Evolutionary conservation across 2,888 invertebrate genomes (phyloP).

Genomic region (Heliconius ismenius): DNA sequence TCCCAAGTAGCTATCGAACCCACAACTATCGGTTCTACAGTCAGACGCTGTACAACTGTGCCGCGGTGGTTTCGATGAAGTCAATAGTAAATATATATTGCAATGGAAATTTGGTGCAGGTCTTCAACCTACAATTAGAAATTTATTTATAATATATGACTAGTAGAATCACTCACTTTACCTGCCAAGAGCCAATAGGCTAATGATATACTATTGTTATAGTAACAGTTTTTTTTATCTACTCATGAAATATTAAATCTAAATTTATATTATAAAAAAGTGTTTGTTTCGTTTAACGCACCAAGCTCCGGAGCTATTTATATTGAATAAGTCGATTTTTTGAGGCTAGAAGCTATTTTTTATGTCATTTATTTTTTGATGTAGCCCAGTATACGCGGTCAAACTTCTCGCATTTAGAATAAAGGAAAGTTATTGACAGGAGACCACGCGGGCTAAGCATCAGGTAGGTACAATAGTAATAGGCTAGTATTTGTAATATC

Average conservation of each 20-base stretch:
- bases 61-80: neutral
- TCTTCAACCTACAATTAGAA: slow-evolving; percentile 25
- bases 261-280: too few relatives aligned
- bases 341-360: too few relatives aligned
- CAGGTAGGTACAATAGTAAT: too few relatives aligned
- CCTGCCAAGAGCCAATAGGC: slow-evolving; percentile 39
- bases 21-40: neutral
- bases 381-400: too few relatives aligned
- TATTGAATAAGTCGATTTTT: too few relatives aligned
- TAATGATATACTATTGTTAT: neutral
- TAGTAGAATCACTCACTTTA: slow-evolving; percentile 14
- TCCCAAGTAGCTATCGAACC: neutral
- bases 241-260: neutral
- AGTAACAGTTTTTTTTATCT: neutral
- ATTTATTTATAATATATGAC: slow-evolving; percentile 25
- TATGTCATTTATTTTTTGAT: too few relatives aligned
- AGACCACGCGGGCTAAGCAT: too few relatives aligned
- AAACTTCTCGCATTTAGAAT: too few relatives aligned
- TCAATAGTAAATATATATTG: neutral
- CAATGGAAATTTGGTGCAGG: neutral
- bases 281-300: too few relatives aligned
- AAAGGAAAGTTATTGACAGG: too few relatives aligned
- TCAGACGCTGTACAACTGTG: neutral
- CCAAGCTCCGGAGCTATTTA: too few relatives aligned
- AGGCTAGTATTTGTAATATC: too few relatives aligned